Conservation (phyloP, 2,113 vertebrate species). For the Pterophyllum scalare region DNA sequence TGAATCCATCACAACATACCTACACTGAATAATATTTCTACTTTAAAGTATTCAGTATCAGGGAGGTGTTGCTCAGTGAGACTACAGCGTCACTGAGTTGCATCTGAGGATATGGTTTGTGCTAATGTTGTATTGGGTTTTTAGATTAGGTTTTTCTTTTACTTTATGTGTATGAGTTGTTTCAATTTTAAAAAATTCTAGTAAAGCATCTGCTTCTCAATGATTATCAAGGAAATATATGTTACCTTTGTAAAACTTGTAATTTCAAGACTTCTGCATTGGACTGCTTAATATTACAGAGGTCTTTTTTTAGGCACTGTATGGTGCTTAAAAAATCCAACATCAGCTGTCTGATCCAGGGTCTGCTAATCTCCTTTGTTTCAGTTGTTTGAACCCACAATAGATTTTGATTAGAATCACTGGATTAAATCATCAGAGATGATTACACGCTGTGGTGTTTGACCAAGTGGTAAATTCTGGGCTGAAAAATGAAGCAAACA, state of each 20-base stretch:
- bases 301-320: not conserved
- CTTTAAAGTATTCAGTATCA: slow-evolving; percentile 5
- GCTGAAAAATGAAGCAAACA: not conserved
- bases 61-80: not conserved
- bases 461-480: not conserved
- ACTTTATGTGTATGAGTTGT: not conserved
- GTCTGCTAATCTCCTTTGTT: not conserved
- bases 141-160: not conserved
- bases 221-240: not conserved
- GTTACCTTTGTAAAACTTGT: not conserved
- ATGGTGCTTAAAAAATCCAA: not conserved
- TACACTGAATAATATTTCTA: not conserved
- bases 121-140: not conserved
- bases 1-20: not conserved
- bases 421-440: not conserved
- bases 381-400: slow-evolving; percentile 5
- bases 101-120: not conserved
- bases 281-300: not conserved
- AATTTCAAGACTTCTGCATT: not conserved
- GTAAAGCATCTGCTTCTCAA: not conserved
- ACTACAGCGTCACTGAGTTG: not conserved
- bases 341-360: not conserved
- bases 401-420: slow-evolving; percentile 1
- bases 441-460: not conserved
- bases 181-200: not conserved